Percentiles rank a stretch among this genome's conserved stretches.
Evolutionary conservation across 1,140 invertebrate genomes (phyloP).

Genomic region (Temnothorax longispinosus): DNA sequence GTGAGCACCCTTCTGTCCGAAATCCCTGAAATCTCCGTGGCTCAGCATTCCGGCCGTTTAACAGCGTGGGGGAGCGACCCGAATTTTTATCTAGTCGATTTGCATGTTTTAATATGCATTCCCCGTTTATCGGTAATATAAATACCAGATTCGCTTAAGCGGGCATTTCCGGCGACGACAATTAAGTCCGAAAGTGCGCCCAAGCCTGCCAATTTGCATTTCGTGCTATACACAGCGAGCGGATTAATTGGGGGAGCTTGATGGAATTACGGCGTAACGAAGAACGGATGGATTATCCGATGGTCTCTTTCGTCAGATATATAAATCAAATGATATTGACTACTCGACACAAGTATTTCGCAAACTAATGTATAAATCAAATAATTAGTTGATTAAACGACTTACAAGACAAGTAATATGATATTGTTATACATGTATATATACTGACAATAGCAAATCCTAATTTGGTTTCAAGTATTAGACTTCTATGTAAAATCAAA

Average conservation of each 20-base stretch:
- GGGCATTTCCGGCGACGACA: conserved; percentile 69
- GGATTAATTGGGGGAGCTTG: conserved; percentile 59
- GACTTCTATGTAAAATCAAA: no score
- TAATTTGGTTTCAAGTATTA: background rate
- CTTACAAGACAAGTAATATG: background rate
- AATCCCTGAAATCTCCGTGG: conserved; percentile 69
- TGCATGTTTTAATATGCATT: conserved; percentile 77
- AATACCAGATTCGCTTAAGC: conserved; percentile 75
- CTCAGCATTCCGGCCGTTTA: conserved; percentile 63
- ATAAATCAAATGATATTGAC: conserved; percentile 45
- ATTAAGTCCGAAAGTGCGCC: conserved; percentile 73
- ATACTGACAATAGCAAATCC: background rate
- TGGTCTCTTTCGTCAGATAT: conserved; percentile 32
- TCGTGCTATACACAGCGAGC: conserved; percentile 45
- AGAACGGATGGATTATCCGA: conserved; percentile 52
- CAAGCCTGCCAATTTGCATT: conserved; percentile 71
- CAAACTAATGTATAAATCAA: no score
- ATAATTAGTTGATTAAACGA: background rate
- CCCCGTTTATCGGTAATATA: conserved; percentile 75
- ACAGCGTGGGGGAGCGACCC: conserved; percentile 56
- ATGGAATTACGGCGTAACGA: conserved; percentile 60
- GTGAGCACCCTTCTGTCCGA: conserved; percentile 61
- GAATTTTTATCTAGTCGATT: conserved; percentile 71
- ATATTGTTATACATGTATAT: background rate
- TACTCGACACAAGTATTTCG: conserved; percentile 21